Base-by-base conservation (phyloP, 2,113 vertebrate species). In the Ctenodactylus gundi region DNA sequence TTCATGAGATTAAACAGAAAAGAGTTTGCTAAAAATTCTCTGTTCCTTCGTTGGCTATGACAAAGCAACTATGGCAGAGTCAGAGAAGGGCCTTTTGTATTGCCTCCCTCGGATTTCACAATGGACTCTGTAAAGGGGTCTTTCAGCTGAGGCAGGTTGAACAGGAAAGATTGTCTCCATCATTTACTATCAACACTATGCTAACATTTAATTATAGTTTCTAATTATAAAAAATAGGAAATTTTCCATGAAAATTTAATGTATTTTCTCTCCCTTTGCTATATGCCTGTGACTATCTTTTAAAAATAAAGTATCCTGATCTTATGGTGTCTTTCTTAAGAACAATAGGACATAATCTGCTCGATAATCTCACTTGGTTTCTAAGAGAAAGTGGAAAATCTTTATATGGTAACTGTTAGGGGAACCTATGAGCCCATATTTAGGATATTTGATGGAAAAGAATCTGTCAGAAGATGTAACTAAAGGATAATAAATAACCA, bases 1-100 rank as follows among this genome's bases (percentile, higher is more conserved):
- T 84, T 94, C 57, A 88, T 90, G 46, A 90, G n/a, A 49, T 51
- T 90, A 60, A 23, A 86, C 6, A 87, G 36, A 93, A 85, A 55
- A 27, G n/a, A 7, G 2, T 85, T 88, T 75, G 29, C 31, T 93
- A 81, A 12, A 86, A 83, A 83, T 60, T 57, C 27, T 31, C 68
- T 75, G 77, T 67, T 31, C 94, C 62, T 21, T 58, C 80, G 82
- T 6, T 85, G 25, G 29, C 17, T 29, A 18, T 67, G 51, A 87
- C 53, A 34, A 68, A 94, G 49, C 27, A 85, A 85, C 36, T 39
- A 44, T 20, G 77, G 3, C 29, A 51, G 90, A 64, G 51, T 46
- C 2, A 41, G 12, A 23, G 13, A 65, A 1, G 31, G 29, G 90
- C 12, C 12, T 4, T 60, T 81, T 82, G 64, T 36, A 34, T 92